Base-by-base conservation (phyloP, 92 coral and sea anemone genomes). In the Blastomussa wellsi region DNA sequence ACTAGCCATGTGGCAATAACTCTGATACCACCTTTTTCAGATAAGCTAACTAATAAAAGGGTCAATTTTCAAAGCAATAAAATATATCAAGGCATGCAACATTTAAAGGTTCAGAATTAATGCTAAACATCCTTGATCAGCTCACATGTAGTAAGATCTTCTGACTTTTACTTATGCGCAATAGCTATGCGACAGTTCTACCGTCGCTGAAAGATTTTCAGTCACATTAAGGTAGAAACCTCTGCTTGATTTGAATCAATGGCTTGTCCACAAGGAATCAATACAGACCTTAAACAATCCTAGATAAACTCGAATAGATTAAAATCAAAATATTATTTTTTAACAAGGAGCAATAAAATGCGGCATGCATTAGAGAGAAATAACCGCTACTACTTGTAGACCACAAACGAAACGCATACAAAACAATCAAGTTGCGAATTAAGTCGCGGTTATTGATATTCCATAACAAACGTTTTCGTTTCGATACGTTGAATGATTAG, bases 401-500 rank as follows among this genome's bases (percentile, higher is more conserved):
- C 78, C 38, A 49, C 35, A 52, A 36, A 35, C 52, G 41, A 35
- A 53, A 28, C 78, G 9, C 13, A 24, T 48, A 31, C 10, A 22
- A 0, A 11, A 44, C 14, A 13, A 36, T 17, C 31, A 24, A 31
- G 69, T 39, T 26, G 28, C 47, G 36, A 16, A 67, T 3, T 44
- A 67, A n/a, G 19, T 48, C 20, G 33, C 29, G 13, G 65, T 38
- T 26, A n/a, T n/a, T n/a, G n/a, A n/a, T 65, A 20, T 42, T 32
- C 33, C 19, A 24, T 33, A 52, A 33, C 53, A 55, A n/a, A 82
- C 70, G 57, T 37, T 76, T 69, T 57, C 65, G 53, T 67, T 69
- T 70, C 13, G 32, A 41, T 70, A 19, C 64, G 55, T 55, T 82
- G 26, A 70, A 37, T 70, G 75, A 70, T 70, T 36, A 35, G 75